Evolutionary conservation across 2,888 invertebrate genomes (phyloP).

Genomic region (Ariolimax columbianus): DNA sequence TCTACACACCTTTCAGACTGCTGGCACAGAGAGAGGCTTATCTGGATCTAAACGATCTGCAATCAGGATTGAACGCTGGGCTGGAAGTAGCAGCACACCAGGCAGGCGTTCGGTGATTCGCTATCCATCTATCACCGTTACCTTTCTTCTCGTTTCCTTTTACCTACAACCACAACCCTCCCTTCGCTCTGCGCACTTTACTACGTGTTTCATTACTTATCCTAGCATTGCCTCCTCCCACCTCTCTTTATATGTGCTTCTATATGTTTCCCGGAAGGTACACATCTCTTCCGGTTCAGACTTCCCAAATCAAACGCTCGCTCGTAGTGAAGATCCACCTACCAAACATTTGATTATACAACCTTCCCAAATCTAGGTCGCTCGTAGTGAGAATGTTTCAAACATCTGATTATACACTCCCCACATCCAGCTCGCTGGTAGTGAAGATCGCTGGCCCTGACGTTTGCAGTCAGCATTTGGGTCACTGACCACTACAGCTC

Average conservation of each 20-base stretch:
- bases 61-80: constrained; percentile 6
- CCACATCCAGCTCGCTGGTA: no score
- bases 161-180: neutral
- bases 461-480: no score
- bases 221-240: neutral
- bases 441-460: no score
- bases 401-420: no score
- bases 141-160: neutral
- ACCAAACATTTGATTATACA: no score
- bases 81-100: neutral
- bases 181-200: neutral
- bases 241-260: constrained; percentile 5
- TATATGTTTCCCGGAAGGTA: neutral
- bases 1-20: neutral
- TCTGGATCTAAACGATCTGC: neutral
- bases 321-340: no score
- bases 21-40: neutral
- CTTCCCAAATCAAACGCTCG: neutral
- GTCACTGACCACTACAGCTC: no score
- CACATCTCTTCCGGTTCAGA: neutral
- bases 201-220: neutral
- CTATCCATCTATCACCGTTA: neutral
- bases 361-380: no score
- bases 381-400: no score
- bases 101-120: neutral